These are phyloP conservation scores for Hesperia comma DNA, from an alignment of 2,888 invertebrate genomes.

Conservation along the genomic window DNA sequence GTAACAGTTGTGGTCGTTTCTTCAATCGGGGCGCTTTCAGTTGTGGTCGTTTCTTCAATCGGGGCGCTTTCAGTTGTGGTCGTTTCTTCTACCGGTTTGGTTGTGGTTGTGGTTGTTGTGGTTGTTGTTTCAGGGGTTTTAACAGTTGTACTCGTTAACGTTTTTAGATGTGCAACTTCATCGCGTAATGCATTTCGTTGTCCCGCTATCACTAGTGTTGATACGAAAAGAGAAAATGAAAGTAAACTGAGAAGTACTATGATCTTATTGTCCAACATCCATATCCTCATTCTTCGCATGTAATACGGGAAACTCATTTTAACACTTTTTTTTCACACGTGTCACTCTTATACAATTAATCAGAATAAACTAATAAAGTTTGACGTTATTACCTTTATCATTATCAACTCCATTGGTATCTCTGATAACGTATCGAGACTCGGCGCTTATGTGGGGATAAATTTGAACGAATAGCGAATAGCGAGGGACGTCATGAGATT, in stretches of 20 bases:
- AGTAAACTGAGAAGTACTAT: constrained; percentile 67
- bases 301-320: constrained; percentile 60
- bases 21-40: neutral
- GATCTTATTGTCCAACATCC: constrained; percentile 72
- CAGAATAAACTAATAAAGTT: neutral
- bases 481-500: too few relatives aligned
- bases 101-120: constrained; percentile 33
- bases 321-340: constrained; percentile 28
- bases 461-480: neutral
- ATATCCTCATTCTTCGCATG: constrained; percentile 57
- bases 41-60: neutral
- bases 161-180: constrained; percentile 52
- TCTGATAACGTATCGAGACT: neutral
- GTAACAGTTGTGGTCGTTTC: neutral
- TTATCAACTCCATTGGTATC: neutral
- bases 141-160: constrained; percentile 33
- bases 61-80: neutral
- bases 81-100: neutral
- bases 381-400: neutral
- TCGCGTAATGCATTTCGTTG: constrained; percentile 58
- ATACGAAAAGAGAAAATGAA: constrained; percentile 69
- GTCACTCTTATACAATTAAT: neutral
- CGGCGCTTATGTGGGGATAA: neutral
- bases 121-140: constrained; percentile 31
- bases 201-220: constrained; percentile 63